phyloP scores from a whole-genome alignment of 2,113 vertebrate genomes.

The Muntiacus muntjak region DNA sequence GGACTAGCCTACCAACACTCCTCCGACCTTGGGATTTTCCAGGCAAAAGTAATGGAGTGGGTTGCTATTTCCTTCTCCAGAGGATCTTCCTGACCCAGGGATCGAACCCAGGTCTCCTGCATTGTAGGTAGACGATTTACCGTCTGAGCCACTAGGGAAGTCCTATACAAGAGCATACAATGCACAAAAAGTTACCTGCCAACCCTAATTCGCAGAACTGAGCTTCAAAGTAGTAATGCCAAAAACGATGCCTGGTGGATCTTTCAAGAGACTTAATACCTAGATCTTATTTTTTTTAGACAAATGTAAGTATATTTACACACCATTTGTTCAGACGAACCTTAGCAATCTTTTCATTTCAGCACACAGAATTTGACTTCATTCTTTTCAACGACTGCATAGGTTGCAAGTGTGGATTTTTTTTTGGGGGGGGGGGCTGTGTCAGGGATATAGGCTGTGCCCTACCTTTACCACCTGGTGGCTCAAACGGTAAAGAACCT shows the following conservation, averaged over 20 bases:
- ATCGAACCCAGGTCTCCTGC: not conserved
- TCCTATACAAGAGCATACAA: not conserved
- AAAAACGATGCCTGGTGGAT: not conserved
- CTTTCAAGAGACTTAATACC: not conserved
- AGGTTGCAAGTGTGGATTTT: not conserved
- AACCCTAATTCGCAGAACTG: not conserved
- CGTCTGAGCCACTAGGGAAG: not conserved
- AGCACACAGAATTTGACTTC: not conserved
- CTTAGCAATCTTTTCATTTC: not conserved
- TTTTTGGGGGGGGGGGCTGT: not conserved
- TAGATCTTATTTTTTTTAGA: not conserved
- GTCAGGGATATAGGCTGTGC: not conserved
- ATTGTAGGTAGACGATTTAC: not conserved
- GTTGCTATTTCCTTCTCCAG: not conserved
- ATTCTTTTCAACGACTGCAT: not conserved
- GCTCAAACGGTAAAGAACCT: not conserved
- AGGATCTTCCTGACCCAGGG: not conserved
- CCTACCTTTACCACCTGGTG: not conserved
- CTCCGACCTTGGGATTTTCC: not conserved
- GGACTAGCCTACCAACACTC: not conserved
- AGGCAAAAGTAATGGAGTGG: not conserved
- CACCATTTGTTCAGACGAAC: not conserved
- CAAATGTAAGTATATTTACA: not conserved
- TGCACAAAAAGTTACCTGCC: not conserved
- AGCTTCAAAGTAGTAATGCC: not conserved